phyloP scores from a whole-genome alignment of 2,888 invertebrate species.

The Thymelicus acteon region DNA sequence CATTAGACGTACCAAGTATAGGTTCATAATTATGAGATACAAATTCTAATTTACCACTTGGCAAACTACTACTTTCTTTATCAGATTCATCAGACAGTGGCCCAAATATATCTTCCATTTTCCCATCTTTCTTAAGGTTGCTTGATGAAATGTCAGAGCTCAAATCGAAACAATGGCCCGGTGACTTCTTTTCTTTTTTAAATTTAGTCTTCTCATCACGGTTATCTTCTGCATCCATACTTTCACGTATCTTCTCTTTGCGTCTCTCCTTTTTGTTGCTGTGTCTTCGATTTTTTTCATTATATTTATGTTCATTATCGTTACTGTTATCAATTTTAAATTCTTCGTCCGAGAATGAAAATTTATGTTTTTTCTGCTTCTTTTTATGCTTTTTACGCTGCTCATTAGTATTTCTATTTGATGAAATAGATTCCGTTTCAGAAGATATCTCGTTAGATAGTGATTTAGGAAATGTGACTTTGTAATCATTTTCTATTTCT shows the following conservation, averaged over 20 bases:
- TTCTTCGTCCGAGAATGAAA: slow-evolving; percentile 85
- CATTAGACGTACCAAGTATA: slow-evolving; percentile 45
- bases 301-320: slow-evolving; percentile 69
- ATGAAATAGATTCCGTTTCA: slow-evolving; percentile 74
- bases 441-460: slow-evolving; percentile 75
- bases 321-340: slow-evolving; percentile 70
- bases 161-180: slow-evolving; percentile 58
- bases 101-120: slow-evolving; percentile 95
- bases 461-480: slow-evolving; percentile 61
- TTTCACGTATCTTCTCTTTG: slow-evolving; percentile 84
- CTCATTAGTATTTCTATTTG: slow-evolving; percentile 75
- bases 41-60: slow-evolving; percentile 53
- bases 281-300: slow-evolving; percentile 81
- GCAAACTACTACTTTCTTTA: slow-evolving; percentile 54
- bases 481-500: slow-evolving; percentile 68
- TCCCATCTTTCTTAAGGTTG: slow-evolving; percentile 87
- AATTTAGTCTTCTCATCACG: slow-evolving; percentile 84
- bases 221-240: slow-evolving; percentile 72
- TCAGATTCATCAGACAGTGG: slow-evolving; percentile 91
- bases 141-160: slow-evolving; percentile 58
- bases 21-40: slow-evolving; percentile 55
- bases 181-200: slow-evolving; percentile 83
- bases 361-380: slow-evolving; percentile 92
- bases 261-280: slow-evolving; percentile 86
- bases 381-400: slow-evolving; percentile 92